Base-by-base conservation (phyloP, 2,888 invertebrate genomes). In the Caprella mutica region DNA sequence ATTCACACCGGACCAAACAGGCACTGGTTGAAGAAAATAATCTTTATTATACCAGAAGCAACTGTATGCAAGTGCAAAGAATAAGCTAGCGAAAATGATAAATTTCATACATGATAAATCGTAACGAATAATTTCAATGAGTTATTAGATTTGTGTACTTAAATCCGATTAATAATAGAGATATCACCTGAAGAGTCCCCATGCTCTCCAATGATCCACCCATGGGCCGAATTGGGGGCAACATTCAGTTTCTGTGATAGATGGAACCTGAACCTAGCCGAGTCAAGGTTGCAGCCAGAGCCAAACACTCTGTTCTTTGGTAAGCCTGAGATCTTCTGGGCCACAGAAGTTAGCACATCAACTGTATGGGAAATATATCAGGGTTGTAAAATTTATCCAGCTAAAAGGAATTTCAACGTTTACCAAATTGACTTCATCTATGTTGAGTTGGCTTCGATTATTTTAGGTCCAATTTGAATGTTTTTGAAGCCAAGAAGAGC, bases 141-240 rank as follows among this genome's bases (percentile, higher is more conserved):
- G n/a, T n/a, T n/a, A n/a, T n/a, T n/a, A n/a, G n/a, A n/a, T n/a
- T n/a, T n/a, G n/a, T n/a, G n/a, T n/a, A n/a, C n/a, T n/a, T n/a
- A n/a, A n/a, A n/a, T n/a, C n/a, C n/a, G n/a, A n/a, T n/a, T n/a
- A n/a, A n/a, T n/a, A n/a, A n/a, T n/a, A n/a, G n/a, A n/a, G n/a
- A n/a, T n/a, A n/a, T 48, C 69, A 84, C 84, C 88, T 66, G 86
- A 86, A 56, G 85, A 83, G 69, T 93, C 93, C 1, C 93, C 93
- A 69, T 93, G 93, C 71, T 93, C 93, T 29, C 93, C 93, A 69
- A 93, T 89, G 69, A 93, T 86, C 81, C 87, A 93, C 0, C 88
- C 92, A 71, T 93, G 91, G 69, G 86, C 85, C 65, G 86, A 88
- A 14, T 84, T 81, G 5, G 91, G 81, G 0, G 90, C 86, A 39